phyloP scores from a whole-genome alignment of 2,113 vertebrate genomes.

The Cyrtonyx montezumae region DNA sequence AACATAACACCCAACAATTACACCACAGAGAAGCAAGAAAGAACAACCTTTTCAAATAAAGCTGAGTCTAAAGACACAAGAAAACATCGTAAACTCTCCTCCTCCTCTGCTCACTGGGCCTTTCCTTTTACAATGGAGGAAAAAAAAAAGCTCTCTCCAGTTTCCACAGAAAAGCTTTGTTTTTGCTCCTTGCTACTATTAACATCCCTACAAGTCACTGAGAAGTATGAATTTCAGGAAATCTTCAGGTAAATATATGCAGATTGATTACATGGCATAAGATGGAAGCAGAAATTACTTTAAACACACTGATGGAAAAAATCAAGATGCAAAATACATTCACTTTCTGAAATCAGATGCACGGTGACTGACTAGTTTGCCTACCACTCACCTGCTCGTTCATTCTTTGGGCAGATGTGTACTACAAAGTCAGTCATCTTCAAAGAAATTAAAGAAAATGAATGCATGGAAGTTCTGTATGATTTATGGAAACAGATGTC shows the following conservation, averaged over 20 bases:
- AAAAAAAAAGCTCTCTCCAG: fast-evolving
- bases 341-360: background rate
- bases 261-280: background rate
- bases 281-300: background rate
- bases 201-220: background rate
- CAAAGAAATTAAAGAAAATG: background rate
- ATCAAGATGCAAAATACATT: background rate
- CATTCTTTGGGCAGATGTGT: background rate
- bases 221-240: background rate
- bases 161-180: background rate
- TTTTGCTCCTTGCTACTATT: background rate
- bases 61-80: background rate
- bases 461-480: background rate
- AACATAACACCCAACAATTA: background rate
- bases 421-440: background rate
- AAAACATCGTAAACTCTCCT: background rate
- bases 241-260: background rate
- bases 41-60: background rate
- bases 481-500: background rate
- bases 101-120: background rate
- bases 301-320: background rate
- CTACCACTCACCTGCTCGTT: fast-evolving
- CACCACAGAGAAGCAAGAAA: background rate
- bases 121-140: background rate
- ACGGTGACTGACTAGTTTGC: background rate